Evolutionary conservation across 2,113 vertebrate species (phyloP).

Genomic region (Brachyistius frenatus): DNA sequence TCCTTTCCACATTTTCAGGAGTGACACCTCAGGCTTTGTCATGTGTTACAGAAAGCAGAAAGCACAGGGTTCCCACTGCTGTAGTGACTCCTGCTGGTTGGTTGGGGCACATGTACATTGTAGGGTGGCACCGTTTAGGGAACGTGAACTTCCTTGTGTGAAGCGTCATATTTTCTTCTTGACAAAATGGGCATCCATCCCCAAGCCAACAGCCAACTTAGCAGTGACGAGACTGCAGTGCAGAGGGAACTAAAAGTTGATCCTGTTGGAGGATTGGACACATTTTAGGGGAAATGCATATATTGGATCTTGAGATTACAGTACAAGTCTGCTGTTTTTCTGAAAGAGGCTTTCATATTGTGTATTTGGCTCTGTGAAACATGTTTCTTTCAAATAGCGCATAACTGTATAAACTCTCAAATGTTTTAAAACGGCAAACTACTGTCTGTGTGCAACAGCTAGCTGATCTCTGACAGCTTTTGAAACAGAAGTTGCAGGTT

Average conservation of each 20-base stretch:
- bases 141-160: neutral
- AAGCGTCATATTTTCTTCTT: neutral
- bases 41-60: neutral
- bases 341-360: neutral
- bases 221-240: neutral
- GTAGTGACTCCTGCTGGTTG: conserved; percentile 15
- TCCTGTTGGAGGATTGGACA: neutral
- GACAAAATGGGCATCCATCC: neutral
- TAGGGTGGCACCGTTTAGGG: neutral
- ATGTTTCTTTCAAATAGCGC: no score
- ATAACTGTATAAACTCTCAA: neutral
- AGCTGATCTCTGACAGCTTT: neutral
- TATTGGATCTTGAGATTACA: neutral
- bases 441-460: neutral
- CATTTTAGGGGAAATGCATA: neutral
- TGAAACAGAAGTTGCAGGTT: conserved; percentile 10
- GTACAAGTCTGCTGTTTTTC: neutral
- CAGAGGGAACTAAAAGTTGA: neutral
- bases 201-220: neutral
- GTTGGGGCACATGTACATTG: neutral
- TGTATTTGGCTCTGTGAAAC: neutral
- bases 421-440: neutral
- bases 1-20: neutral
- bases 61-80: no score
- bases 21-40: neutral